Evolutionary conservation across 2,113 vertebrate genomes (phyloP).

Genomic region (Heloderma charlesbogerti): DNA sequence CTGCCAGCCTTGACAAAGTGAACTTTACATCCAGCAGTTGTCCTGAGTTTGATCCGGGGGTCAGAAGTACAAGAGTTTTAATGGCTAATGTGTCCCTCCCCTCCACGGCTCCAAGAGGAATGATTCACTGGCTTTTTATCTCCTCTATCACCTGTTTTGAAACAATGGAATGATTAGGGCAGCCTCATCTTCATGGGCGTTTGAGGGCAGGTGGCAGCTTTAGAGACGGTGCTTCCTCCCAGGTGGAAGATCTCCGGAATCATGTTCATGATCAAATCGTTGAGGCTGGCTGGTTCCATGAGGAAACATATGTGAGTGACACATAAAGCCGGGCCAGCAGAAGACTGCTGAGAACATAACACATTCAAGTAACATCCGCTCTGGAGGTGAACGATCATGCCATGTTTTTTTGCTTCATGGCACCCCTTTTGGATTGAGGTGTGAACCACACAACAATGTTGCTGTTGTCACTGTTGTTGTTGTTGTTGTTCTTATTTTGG

Average conservation of each 20-base stretch:
- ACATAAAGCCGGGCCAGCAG: background rate
- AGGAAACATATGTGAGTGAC: background rate
- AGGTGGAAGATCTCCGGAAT: background rate
- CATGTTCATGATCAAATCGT: background rate
- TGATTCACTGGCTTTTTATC: accelerated
- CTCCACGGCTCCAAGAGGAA: background rate
- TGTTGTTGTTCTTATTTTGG: too few species aligned
- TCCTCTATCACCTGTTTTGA: conserved; percentile 32
- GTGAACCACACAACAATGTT: background rate
- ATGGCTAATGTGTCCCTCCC: background rate
- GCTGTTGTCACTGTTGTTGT: too few species aligned
- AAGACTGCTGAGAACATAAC: background rate
- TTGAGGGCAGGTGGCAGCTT: conserved; percentile 3
- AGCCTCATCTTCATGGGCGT: conserved; percentile 9
- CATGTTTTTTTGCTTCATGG: background rate
- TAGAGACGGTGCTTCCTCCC: background rate
- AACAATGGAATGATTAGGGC: conserved; percentile 41
- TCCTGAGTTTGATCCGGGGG: conserved; percentile 63
- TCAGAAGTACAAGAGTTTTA: conserved; percentile 63
- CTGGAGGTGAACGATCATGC: background rate
- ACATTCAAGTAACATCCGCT: background rate
- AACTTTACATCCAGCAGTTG: conserved; percentile 33
- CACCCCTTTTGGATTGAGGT: background rate
- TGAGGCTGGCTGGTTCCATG: background rate
- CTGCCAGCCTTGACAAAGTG: conserved; percentile 54